Percentiles rank a stretch among this genome's conserved stretches.
phyloP scores from a whole-genome alignment of 2,888 invertebrate genomes.

The Gisinianus flammeolus region DNA sequence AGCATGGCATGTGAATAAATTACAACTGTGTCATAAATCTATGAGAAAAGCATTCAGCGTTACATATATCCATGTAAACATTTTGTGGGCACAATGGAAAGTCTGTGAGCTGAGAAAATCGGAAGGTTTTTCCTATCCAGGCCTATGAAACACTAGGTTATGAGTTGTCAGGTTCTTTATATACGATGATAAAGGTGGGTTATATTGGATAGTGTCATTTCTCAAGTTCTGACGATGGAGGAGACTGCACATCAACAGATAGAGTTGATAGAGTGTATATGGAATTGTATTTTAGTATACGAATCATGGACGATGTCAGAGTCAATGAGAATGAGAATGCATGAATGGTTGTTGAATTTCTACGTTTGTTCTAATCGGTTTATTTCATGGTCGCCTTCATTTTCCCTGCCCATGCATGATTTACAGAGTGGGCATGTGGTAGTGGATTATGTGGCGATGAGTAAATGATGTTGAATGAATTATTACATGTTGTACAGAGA shows the following conservation, averaged over 20 bases:
- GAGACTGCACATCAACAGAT: no score
- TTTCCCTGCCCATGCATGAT: conserved; percentile 8
- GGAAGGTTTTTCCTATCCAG: no score
- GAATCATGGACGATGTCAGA: conserved; percentile 6
- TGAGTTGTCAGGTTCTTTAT: no score
- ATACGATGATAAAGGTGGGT: no score
- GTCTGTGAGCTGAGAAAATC: no score
- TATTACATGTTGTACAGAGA: no score
- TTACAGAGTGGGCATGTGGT: neutral
- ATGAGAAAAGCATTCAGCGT: neutral
- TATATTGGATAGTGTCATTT: no score
- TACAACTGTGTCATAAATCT: conserved; percentile 26
- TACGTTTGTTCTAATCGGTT: neutral
- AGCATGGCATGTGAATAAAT: conserved; percentile 27
- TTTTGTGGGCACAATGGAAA: no score
- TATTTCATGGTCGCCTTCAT: conserved; percentile 9
- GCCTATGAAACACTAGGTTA: no score
- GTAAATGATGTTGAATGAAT: neutral
- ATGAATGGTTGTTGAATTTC: conserved; percentile 3
- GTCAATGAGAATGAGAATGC: neutral
- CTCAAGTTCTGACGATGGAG: no score
- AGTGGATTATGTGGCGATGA: neutral
- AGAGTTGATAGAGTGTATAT: neutral
- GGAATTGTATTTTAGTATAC: neutral
- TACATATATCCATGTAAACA: neutral